phyloP scores from a whole-genome alignment of 2,888 invertebrate species.

The Rhorus exstirpatorius region DNA sequence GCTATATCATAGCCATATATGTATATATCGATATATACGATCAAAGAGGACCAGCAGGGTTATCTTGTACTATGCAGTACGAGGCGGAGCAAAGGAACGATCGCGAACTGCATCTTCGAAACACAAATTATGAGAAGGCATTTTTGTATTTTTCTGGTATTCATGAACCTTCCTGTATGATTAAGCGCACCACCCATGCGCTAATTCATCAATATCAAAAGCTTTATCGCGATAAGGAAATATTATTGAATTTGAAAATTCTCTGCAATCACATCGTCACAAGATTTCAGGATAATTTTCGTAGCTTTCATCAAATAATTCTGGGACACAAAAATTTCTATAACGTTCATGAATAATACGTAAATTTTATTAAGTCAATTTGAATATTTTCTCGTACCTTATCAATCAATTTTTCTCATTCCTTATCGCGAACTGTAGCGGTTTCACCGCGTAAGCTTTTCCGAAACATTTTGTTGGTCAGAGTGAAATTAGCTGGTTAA shows the following conservation, averaged over 20 bases:
- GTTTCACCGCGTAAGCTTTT: constrained; percentile 9
- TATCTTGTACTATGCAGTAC: constrained; percentile 57
- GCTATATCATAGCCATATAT: no score
- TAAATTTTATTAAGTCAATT: neutral
- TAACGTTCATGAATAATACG: neutral
- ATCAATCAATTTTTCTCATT: constrained; percentile 18
- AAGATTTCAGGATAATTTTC: no score
- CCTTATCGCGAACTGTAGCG: neutral
- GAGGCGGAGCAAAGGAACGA: constrained; percentile 33
- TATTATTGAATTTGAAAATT: no score
- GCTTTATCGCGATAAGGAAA: no score
- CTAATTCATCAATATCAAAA: no score
- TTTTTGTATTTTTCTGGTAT: no score
- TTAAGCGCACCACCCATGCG: no score
- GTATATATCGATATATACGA: neutral
- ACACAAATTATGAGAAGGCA: neutral
- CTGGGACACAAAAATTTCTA: no score
- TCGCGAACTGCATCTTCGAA: constrained; percentile 60
- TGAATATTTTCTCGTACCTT: neutral
- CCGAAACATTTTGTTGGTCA: constrained; percentile 2
- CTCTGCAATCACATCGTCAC: no score
- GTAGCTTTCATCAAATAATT: no score
- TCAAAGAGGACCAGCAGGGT: constrained; percentile 26
- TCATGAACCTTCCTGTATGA: no score
- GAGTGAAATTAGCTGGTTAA: constrained; percentile 46